phyloP scores from a whole-genome alignment of 1,140 invertebrate genomes.

The Linepithema humile region DNA sequence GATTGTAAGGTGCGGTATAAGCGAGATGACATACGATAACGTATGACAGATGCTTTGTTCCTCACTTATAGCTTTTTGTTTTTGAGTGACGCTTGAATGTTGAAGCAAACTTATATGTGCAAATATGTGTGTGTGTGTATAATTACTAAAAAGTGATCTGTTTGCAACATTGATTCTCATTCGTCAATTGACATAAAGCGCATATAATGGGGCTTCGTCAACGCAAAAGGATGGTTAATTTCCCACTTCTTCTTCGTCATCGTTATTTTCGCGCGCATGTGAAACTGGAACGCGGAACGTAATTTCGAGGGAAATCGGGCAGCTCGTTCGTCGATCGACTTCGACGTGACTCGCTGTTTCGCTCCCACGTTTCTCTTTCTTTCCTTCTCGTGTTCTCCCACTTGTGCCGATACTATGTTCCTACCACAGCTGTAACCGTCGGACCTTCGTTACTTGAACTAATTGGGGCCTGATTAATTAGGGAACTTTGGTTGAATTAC shows the following conservation, averaged over 20 bases:
- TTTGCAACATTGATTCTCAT: neutral
- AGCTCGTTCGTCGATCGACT: conserved; percentile 70
- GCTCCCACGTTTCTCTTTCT: conserved; percentile 27
- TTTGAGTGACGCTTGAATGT: neutral
- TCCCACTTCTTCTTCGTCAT: conserved; percentile 1
- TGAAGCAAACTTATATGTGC: neutral
- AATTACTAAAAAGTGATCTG: conserved; percentile 2
- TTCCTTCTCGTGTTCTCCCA: neutral
- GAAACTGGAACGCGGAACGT: conserved; percentile 65
- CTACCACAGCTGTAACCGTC: conserved; percentile 53
- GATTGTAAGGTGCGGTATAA: conserved; percentile 22
- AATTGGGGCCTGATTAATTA: conserved; percentile 73
- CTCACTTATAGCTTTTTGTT: neutral
- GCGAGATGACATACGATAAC: conserved; percentile 4
- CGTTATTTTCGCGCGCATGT: conserved; percentile 19
- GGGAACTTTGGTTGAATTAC: conserved; percentile 72
- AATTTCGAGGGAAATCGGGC: conserved; percentile 71
- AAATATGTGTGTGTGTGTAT: neutral
- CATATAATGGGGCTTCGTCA: neutral
- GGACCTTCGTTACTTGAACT: conserved; percentile 68
- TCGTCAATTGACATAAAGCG: neutral
- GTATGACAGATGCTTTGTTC: conserved; percentile 8
- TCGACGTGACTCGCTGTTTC: conserved; percentile 65
- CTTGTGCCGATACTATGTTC: neutral
- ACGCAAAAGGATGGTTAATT: neutral